Base-by-base conservation (phyloP, 2,113 vertebrate genomes). In the Equus przewalskii region DNA sequence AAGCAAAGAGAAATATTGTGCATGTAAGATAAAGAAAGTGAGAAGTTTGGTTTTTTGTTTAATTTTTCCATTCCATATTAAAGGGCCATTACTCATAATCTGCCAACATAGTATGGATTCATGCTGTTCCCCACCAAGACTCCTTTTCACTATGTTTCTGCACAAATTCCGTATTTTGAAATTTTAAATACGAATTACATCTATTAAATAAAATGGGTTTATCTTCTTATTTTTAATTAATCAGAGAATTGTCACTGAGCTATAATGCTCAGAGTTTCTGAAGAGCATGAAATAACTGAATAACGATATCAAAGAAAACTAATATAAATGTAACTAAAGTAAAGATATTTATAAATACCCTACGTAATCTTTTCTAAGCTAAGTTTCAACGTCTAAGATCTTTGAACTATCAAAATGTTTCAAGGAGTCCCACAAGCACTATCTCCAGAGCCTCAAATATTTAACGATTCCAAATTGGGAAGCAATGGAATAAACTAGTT, bases 191-290 rank as follows among this genome's bases (percentile, higher is more conserved):
- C 1, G 73, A 88, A 72, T 10, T 33, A 9, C 41, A 83, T 21
- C 1, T 81, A 72, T 62, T 79, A 58, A 82, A 87, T 58, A 76
- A 97, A 67, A 26, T 81, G 24, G 1, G 0, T 21, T 86, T 49
- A 13, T 51, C 89, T 91, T 93, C 36, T 90, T 89, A 64, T 49
- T 56, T 90, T 84, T 56, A 76, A 83, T 64, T 78, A 89, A 84
- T 12, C 24, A 82, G 7, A 85, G 6, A 85, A 73, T 58, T 80
- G 33, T 79, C 84, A 85, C 9, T 84, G 44, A 64, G 5, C 21
- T 81, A 69, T 72, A 60, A 73, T 21, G 79, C 33, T 69, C 30
- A 46, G 70, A 64, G 2, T 1, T 85, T 70, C 33, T 30, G 33
- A 60, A 12, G 16, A 67, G 41, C 26, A 89, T 67, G 18, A 92